These are phyloP conservation scores for Apamea monoglypha DNA, from an alignment of 2,888 invertebrate genomes.

Conservation along the genomic window DNA sequence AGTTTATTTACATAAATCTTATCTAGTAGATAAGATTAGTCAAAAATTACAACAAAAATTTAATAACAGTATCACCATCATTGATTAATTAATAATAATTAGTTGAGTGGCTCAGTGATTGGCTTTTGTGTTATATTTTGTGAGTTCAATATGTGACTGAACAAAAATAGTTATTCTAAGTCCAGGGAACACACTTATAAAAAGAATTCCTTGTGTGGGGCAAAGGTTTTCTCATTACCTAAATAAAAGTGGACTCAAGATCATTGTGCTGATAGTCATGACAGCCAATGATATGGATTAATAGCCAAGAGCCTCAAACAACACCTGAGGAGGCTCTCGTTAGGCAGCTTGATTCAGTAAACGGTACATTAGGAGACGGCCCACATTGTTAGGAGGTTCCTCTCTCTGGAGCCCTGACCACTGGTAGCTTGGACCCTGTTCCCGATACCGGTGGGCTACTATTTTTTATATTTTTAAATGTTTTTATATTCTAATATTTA, in stretches of 20 bases:
- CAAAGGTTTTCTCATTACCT: background rate
- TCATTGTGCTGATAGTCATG: background rate
- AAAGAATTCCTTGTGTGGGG: background rate
- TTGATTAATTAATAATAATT: conserved; percentile 11
- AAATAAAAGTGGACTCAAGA: background rate
- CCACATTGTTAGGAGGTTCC: background rate
- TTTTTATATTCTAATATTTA: too few species aligned
- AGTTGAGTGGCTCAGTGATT: background rate
- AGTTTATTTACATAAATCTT: conserved; percentile 8
- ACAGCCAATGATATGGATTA: background rate
- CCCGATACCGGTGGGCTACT: too few species aligned
- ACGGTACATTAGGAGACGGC: background rate
- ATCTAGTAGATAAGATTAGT: background rate
- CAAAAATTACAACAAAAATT: background rate
- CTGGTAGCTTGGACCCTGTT: too few species aligned
- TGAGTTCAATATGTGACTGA: background rate
- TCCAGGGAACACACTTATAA: too few species aligned
- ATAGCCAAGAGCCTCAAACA: background rate
- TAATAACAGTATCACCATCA: conserved; percentile 5
- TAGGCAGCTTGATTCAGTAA: background rate
- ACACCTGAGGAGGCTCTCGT: background rate
- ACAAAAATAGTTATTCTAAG: background rate
- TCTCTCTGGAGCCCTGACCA: too few species aligned
- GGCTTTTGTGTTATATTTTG: background rate
- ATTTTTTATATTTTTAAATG: too few species aligned